Conservation (phyloP, 2,888 invertebrate genomes). For the Bruchidius siliquastri region DNA sequence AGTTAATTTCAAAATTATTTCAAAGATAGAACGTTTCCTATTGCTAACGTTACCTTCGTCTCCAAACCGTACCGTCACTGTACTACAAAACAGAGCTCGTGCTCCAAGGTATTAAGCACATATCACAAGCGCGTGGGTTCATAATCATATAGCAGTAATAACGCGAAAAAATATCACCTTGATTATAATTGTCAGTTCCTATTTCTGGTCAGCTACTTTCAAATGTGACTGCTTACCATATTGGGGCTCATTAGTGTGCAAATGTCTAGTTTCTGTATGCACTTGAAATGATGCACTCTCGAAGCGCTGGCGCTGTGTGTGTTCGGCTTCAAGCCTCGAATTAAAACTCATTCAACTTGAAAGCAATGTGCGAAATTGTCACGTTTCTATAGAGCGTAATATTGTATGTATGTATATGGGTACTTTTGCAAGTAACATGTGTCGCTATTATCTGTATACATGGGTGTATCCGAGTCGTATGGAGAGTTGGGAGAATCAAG, state of each 20-base stretch:
- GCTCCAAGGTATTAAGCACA: background rate
- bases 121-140: background rate
- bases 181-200: background rate
- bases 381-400: background rate
- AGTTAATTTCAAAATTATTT: too few relatives aligned
- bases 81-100: background rate
- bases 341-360: background rate
- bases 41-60: too few relatives aligned
- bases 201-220: background rate
- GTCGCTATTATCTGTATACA: background rate
- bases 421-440: background rate
- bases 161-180: background rate
- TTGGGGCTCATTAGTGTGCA: background rate
- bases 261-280: background rate
- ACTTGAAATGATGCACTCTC: background rate
- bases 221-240: background rate
- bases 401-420: background rate
- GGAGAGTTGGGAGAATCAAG: too few relatives aligned
- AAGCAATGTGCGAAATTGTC: background rate
- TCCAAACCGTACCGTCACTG: too few relatives aligned
- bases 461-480: too few relatives aligned
- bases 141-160: background rate
- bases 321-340: background rate
- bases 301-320: background rate
- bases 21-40: too few relatives aligned